Conservation (phyloP, 1,140 invertebrate genomes). For the Neodiprion virginianus region DNA sequence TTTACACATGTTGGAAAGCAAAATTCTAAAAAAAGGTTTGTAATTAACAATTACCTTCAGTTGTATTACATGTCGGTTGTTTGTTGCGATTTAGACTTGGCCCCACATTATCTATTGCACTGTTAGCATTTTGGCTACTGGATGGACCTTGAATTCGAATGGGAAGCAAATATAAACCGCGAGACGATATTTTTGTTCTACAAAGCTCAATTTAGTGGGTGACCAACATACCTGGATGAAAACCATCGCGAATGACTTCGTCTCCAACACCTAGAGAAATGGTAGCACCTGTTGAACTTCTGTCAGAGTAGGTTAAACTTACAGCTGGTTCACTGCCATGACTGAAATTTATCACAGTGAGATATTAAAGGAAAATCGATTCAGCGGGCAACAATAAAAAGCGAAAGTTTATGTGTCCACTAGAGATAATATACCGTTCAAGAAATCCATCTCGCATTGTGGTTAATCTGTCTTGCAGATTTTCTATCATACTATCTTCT, state of each 20-base stretch:
- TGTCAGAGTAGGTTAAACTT: constrained; percentile 63
- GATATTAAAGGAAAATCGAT: constrained; percentile 25
- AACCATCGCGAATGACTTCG: constrained; percentile 57
- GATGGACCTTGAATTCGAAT: constrained; percentile 28
- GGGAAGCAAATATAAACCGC: background rate
- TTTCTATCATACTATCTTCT: constrained; percentile 49
- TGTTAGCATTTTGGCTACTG: constrained; percentile 15
- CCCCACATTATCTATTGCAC: background rate
- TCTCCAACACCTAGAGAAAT: constrained; percentile 63
- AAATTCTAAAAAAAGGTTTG: too few species aligned
- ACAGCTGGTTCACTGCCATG: constrained; percentile 68
- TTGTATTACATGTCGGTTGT: background rate
- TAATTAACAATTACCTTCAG: background rate
- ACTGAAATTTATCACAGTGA: constrained; percentile 43
- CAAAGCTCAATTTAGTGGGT: background rate
- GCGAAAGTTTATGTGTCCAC: background rate
- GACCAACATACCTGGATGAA: constrained; percentile 44
- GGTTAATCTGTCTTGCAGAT: constrained; percentile 59
- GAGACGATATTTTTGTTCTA: constrained; percentile 11
- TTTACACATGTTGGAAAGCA: too few species aligned
- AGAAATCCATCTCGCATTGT: constrained; percentile 63
- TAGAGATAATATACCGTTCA: constrained; percentile 50
- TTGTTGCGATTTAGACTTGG: background rate
- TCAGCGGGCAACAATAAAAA: background rate
- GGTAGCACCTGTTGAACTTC: constrained; percentile 60